A percentile compares a stretch with the other conserved stretches of the same genome.
phyloP scores from a whole-genome alignment of 2,797 vertebrate genomes.

The Melopsittacus undulatus region DNA sequence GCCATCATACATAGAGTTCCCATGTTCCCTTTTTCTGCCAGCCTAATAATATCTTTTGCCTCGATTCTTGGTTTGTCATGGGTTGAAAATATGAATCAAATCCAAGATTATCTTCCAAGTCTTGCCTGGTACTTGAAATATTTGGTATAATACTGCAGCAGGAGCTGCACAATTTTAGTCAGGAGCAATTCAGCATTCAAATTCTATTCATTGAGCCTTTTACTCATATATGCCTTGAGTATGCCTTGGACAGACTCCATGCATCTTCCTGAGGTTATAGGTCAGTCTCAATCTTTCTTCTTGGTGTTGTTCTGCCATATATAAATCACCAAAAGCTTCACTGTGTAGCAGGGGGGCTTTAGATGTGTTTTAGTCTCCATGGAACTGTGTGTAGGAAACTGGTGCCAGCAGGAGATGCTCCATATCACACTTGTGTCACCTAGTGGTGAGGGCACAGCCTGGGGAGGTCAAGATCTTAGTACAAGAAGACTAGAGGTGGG shows the following conservation, averaged over 20 bases:
- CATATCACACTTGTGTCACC: neutral
- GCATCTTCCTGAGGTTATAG: neutral
- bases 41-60: neutral
- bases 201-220: neutral
- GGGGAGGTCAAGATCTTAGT: neutral
- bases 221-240: accelerated
- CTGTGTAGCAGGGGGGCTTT: neutral
- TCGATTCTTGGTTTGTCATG: neutral
- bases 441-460: neutral
- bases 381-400: neutral
- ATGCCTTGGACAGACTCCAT: neutral
- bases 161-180: neutral
- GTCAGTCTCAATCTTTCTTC: neutral
- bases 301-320: neutral
- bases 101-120: neutral
- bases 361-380: neutral
- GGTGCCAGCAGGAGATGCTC: neutral
- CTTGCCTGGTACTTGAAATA: neutral
- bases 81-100: neutral
- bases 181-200: neutral
- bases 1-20: neutral
- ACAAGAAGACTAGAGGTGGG: neutral
- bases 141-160: neutral
- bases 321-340: neutral
- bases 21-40: neutral